Evolutionary conservation across 2,797 vertebrate species (phyloP).

Genomic region (Anas georgica): DNA sequence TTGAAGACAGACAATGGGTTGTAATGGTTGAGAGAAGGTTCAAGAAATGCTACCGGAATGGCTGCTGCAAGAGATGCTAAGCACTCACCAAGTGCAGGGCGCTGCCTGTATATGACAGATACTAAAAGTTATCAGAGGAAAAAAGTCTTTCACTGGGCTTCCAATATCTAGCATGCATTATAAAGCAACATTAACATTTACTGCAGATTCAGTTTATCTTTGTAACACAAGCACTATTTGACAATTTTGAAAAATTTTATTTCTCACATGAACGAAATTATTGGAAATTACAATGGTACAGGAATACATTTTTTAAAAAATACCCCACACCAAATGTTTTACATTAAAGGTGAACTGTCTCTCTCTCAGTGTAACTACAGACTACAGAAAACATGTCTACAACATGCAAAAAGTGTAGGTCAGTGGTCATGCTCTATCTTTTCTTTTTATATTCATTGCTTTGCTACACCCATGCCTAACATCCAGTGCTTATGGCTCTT

Average conservation of each 20-base stretch:
- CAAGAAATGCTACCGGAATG: conserved; percentile 96
- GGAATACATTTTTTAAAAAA: not conserved
- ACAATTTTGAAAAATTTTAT: not conserved
- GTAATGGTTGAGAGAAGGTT: conserved; percentile 92
- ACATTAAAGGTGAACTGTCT: not conserved
- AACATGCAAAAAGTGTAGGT: not conserved
- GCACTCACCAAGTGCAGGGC: conserved; percentile 95
- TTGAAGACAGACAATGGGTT: conserved; percentile 95
- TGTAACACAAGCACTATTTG: not conserved
- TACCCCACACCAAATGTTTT: not conserved
- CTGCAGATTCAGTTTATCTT: not conserved
- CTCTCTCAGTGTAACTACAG: not conserved
- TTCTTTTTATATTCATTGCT: not conserved
- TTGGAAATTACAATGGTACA: not conserved
- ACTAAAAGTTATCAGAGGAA: not conserved
- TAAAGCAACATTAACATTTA: not conserved
- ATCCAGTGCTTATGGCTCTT: not conserved
- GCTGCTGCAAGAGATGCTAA: conserved; percentile 95
- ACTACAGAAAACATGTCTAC: not conserved
- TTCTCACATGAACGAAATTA: not conserved
- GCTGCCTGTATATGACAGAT: conserved; percentile 82
- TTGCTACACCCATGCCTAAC: rapidly evolving
- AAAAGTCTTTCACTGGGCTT: not conserved
- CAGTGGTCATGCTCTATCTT: not conserved
- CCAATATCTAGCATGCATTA: not conserved